Evolutionary conservation across 2,888 invertebrate genomes (phyloP).

Genomic region (Coleophora deauratella): DNA sequence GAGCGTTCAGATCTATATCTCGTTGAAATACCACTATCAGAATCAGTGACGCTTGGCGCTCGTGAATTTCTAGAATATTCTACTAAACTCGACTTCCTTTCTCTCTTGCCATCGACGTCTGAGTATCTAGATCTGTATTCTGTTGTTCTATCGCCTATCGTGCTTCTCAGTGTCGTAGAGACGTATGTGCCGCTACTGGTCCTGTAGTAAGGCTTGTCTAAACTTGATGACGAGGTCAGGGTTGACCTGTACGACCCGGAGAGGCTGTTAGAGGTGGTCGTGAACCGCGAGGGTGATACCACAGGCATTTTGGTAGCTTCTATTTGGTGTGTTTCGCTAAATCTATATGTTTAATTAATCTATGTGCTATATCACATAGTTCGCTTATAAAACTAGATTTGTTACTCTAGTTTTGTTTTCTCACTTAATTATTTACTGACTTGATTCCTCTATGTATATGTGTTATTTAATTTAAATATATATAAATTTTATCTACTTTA

Average conservation of each 20-base stretch:
- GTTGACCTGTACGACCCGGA: conserved; percentile 67
- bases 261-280: conserved; percentile 51
- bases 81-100: conserved; percentile 51
- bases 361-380: conserved; percentile 17
- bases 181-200: conserved; percentile 58
- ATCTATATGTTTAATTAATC: neutral
- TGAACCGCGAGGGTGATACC: conserved; percentile 71
- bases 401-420: too few species aligned
- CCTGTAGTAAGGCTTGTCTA: conserved; percentile 73
- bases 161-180: conserved; percentile 41
- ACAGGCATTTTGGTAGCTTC: conserved; percentile 65
- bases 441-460: too few species aligned
- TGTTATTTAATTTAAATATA: too few species aligned
- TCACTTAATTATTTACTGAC: too few species aligned
- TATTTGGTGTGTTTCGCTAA: conserved; percentile 9
- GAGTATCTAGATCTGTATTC: conserved; percentile 53
- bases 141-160: conserved; percentile 48
- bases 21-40: conserved; percentile 58
- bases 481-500: too few species aligned
- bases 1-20: conserved; percentile 56
- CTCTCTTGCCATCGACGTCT: conserved; percentile 57
- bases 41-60: conserved; percentile 62
- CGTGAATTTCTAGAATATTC: conserved; percentile 51
- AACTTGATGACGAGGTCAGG: conserved; percentile 55
- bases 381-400: conserved; percentile 8